phyloP scores from a whole-genome alignment of 2,113 vertebrate genomes.

The Ovis canadensis region DNA sequence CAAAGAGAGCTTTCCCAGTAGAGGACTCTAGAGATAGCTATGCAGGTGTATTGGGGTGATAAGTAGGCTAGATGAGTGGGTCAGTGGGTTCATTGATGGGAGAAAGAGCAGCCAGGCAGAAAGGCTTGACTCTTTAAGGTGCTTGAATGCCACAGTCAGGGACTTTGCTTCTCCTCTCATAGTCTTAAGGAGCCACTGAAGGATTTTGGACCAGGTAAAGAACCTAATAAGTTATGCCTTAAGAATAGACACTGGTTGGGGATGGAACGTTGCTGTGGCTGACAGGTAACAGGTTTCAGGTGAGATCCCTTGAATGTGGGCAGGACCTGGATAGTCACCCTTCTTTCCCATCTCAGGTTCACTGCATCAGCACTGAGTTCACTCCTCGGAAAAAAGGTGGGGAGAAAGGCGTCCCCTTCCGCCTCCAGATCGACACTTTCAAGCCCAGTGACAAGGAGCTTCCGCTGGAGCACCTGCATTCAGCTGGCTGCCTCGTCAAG shows the following conservation, averaged over 20 bases:
- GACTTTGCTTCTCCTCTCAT: neutral
- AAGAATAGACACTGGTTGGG: neutral
- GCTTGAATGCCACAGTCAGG: neutral
- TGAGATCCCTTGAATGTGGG: neutral
- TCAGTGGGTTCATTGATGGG: neutral
- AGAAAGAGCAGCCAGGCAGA: neutral
- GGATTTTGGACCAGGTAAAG: neutral
- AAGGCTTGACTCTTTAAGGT: neutral
- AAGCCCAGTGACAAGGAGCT: slow-evolving; percentile 58
- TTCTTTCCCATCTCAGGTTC: slow-evolving; percentile 48
- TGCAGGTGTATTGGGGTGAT: neutral
- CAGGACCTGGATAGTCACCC: neutral
- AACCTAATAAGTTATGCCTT: neutral
- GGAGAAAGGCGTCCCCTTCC: slow-evolving; percentile 73
- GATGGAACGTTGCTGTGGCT: neutral
- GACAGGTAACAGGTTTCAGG: neutral
- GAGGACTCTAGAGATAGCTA: neutral
- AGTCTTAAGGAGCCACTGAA: neutral
- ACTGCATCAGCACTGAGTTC: slow-evolving; percentile 77
- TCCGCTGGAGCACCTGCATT: slow-evolving; percentile 56
- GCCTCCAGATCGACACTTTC: slow-evolving; percentile 73
- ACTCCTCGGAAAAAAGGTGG: slow-evolving; percentile 72
- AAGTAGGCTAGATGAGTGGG: neutral
- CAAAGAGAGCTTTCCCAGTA: neutral
- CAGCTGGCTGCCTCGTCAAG: slow-evolving; percentile 67